phyloP scores from a whole-genome alignment of 2,113 vertebrate genomes.

The Ahaetulla prasina region DNA sequence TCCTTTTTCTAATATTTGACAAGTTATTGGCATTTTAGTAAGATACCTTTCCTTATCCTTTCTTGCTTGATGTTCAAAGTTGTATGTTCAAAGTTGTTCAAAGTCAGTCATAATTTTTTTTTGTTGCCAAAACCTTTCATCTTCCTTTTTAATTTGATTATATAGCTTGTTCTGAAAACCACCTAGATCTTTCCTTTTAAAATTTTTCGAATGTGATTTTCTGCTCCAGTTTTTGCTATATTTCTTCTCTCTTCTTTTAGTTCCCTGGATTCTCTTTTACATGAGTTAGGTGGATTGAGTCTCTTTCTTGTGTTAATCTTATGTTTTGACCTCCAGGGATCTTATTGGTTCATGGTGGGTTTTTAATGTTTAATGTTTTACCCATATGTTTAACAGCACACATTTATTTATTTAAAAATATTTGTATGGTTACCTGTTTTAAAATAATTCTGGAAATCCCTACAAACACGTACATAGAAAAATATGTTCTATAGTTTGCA shows the following conservation, averaged over 20 bases:
- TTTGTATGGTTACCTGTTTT: not conserved
- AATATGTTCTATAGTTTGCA: not conserved
- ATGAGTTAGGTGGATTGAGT: not conserved
- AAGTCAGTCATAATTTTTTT: not conserved
- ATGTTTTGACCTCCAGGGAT: not conserved
- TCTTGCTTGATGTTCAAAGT: not conserved
- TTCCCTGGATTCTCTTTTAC: not conserved
- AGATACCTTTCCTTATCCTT: not conserved
- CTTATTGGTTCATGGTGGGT: not conserved
- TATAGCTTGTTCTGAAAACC: not conserved
- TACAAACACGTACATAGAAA: not conserved
- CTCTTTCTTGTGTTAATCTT: not conserved
- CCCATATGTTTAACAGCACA: not conserved
- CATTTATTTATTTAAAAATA: not conserved
- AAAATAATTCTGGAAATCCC: not conserved
- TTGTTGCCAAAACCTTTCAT: not conserved
- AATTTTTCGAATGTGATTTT: not conserved
- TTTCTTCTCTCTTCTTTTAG: not conserved
- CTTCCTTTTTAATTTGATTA: not conserved
- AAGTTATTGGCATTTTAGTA: not conserved
- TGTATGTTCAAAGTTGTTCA: not conserved
- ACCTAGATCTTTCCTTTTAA: not conserved
- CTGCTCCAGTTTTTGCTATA: not conserved
- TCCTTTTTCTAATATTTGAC: not conserved
- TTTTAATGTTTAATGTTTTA: not conserved